Evolutionary conservation across 2,797 vertebrate genomes (phyloP), one percentile per base, ranked within the genome.

Genomic region (Sebastes taczanowskii): DNA sequence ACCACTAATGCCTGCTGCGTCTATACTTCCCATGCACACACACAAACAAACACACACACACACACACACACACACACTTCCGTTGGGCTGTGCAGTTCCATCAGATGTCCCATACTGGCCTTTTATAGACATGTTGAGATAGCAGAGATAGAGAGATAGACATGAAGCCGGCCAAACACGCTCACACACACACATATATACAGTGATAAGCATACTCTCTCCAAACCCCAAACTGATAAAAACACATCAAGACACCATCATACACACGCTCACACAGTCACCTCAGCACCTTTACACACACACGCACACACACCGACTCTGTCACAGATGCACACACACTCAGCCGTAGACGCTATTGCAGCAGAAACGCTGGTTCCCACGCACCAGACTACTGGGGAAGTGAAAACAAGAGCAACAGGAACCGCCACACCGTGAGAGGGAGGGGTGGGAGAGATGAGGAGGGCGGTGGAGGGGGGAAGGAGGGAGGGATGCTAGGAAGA

Each of bases 401-500:
- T 94, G 94, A 94, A 94, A 95, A 94, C 91, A 93, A 94, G 94
- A 93, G 93, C 91, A 95, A 95, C 93, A 95, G 95, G 94, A 96
- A 95, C 93, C 55, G 86, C 88, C 90, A 90, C 94, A 93, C 91
- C 82, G 77, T 84, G 86, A 91, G 87, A 91, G 90, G 86, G 93
- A 84, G 90, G 90, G 87, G 89, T 82, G 87, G 78, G 86, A 86
- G 80, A 66, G 79, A 61, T 5, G 67, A 38, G 22, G 78, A 72
- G 38, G 32, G 30, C 4, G n/a, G 22, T 2, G 9, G 29, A 73
- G 70, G 75, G 70, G 38, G 29, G 22, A 2, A 0, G 30, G 34
- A 1, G 61, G n/a, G n/a, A 3, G 3, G 25, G 25, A 3, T 14
- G 61, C 62, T 23, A 35, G 74, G 59, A 74, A 82, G 84, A 83